A percentile compares a stretch with the other conserved stretches of the same genome.
Evolutionary conservation across 2,113 vertebrate species (phyloP).

Genomic region (Tachuris rubrigastra): DNA sequence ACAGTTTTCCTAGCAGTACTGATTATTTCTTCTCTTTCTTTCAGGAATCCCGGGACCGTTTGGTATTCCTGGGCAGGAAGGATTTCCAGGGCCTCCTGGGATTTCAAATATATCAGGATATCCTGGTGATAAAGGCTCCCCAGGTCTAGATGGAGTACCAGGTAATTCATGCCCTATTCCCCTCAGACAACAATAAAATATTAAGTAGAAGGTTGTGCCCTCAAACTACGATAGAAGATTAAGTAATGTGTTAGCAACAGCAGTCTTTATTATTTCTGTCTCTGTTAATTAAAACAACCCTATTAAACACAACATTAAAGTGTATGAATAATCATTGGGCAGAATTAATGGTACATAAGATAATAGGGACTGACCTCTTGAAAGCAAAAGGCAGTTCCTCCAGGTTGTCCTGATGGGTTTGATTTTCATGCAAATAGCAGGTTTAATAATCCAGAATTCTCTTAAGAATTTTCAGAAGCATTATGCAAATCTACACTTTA

Average conservation of each 20-base stretch:
- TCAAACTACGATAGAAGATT: neutral
- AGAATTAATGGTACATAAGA: neutral
- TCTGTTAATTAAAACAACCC: neutral
- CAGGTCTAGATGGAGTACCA: slow-evolving; percentile 80
- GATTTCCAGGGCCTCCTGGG: slow-evolving; percentile 77
- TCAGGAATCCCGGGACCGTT: slow-evolving; percentile 80
- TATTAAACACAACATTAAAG: neutral
- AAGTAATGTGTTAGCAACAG: neutral
- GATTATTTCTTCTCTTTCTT: neutral
- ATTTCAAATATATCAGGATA: slow-evolving; percentile 78
- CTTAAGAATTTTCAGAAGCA: neutral
- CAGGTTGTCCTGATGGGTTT: neutral
- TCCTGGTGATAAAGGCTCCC: slow-evolving; percentile 80
- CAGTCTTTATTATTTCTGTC: neutral
- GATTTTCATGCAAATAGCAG: neutral
- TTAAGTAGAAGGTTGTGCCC: neutral
- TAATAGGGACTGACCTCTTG: neutral
- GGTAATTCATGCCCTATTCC: slow-evolving; percentile 71
- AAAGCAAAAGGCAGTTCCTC: neutral
- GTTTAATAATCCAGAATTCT: neutral
- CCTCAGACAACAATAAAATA: neutral
- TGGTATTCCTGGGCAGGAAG: slow-evolving; percentile 81
- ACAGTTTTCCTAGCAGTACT: neutral
- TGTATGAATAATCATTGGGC: neutral
- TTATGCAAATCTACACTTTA: neutral